Base-by-base conservation (phyloP, 2,888 invertebrate species). In the Ophonus ardosiacus region DNA sequence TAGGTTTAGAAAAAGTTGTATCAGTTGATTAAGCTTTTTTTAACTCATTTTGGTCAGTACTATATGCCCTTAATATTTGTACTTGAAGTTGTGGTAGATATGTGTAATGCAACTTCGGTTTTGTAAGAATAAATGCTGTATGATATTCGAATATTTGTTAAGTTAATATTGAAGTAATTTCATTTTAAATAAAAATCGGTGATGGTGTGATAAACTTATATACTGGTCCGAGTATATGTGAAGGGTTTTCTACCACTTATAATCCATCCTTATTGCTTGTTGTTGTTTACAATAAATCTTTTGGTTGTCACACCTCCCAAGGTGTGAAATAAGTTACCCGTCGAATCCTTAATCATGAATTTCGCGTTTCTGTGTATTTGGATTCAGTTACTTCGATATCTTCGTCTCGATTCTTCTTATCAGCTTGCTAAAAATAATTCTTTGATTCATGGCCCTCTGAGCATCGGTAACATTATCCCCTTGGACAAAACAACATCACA, bases 381-480 rank as follows among this genome's bases (percentile, higher is more conserved):
- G 71, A 74, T 74, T 74, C 40, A 17, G 71, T 74, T 74, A 43
- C 43, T 21, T 18, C 21, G 43, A 21, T 24, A 74, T 17, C 71
- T 74, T 40, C n/a, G 61, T 31, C 38, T 74, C 71, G 71, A 74
- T 74, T 40, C 40, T 68, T 74, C 71, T 40, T 24, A 74, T 59
- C 71, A 59, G 24, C 61, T n/a, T 17, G 61, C 57, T 61, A 83
- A 84, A 84, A 84, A 84, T 84, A 84, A 84, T 84, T 78, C 78
- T 78, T 76, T 84, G 84, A 84, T 84, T 84, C 84, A 84, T 84
- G 84, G 84, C 84, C 83, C 78, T 43, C 84, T 51, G 78, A 24
- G 78, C 43, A 84, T 84, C 65, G 78, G 84, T 84, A 78, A 84
- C 84, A 84, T 84, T 84, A 84, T 84, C 78, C 76, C 24, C 21